Evolutionary conservation across 2,888 invertebrate species (phyloP).

Genomic region (Leptinotarsa rubiginosa): DNA sequence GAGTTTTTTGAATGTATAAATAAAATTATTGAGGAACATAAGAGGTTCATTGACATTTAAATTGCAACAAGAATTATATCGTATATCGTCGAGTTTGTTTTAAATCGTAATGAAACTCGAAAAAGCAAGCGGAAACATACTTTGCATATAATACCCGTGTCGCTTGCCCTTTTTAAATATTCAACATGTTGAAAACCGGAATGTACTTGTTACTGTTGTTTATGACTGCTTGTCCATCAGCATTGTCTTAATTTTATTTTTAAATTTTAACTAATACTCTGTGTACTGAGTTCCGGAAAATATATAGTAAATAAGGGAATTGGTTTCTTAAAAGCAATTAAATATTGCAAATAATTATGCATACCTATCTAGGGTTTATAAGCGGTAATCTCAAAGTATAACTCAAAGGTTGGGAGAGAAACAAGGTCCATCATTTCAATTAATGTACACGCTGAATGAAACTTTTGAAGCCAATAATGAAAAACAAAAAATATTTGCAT

Average conservation of each 20-base stretch:
- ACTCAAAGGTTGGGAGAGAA: not conserved
- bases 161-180: slow-evolving; percentile 1
- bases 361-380: not conserved
- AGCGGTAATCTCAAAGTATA: not conserved
- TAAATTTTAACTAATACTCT: not conserved
- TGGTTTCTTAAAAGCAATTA: not conserved
- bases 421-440: not conserved
- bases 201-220: not conserved
- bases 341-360: not conserved
- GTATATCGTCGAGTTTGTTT: slow-evolving; percentile 10
- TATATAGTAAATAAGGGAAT: too few relatives aligned
- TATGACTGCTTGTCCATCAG: not conserved
- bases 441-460: too few relatives aligned
- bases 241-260: not conserved
- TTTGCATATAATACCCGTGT: slow-evolving; percentile 15
- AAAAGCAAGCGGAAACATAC: slow-evolving; percentile 14
- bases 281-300: too few relatives aligned
- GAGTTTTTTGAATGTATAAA: not conserved
- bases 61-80: slow-evolving; percentile 26
- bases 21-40: not conserved
- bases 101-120: not conserved
- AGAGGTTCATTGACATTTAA: slow-evolving; percentile 25
- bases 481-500: too few relatives aligned
- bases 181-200: slow-evolving; percentile 10
- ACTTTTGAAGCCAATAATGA: too few relatives aligned